phyloP scores from a whole-genome alignment of 2,797 vertebrate species.

The Nyctibius grandis region DNA sequence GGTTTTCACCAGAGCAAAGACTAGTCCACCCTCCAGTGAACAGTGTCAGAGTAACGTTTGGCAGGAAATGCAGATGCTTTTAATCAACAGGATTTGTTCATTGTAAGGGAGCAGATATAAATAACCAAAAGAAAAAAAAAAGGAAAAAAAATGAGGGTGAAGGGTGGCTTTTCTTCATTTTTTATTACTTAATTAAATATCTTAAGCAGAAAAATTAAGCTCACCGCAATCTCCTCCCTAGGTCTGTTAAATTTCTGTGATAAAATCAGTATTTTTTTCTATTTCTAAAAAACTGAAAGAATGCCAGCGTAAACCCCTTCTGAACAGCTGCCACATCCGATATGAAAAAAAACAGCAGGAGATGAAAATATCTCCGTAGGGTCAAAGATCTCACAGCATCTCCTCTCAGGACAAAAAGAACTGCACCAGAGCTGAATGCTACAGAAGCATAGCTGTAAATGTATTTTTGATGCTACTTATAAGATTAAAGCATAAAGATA shows the following conservation, averaged over 20 bases:
- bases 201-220: not conserved
- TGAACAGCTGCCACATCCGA: not conserved
- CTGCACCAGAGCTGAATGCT: not conserved
- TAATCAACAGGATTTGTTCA: not conserved
- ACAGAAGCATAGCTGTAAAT: not conserved
- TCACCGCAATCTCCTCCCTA: not conserved
- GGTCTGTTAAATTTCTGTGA: not conserved
- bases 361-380: not conserved
- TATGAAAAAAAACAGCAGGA: not conserved
- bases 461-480: not conserved
- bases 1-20: not conserved
- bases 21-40: not conserved
- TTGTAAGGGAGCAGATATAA: not conserved
- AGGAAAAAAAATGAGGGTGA: not conserved
- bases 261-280: not conserved
- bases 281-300: not conserved
- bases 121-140: not conserved
- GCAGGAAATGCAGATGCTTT: not conserved
- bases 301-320: not conserved
- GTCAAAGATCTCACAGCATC: not conserved
- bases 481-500: not conserved
- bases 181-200: not conserved
- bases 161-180: not conserved
- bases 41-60: not conserved
- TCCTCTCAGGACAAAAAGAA: not conserved